These are phyloP conservation scores for Tipula helvola DNA, from an alignment of 2,888 invertebrate genomes.

Conservation along the genomic window DNA sequence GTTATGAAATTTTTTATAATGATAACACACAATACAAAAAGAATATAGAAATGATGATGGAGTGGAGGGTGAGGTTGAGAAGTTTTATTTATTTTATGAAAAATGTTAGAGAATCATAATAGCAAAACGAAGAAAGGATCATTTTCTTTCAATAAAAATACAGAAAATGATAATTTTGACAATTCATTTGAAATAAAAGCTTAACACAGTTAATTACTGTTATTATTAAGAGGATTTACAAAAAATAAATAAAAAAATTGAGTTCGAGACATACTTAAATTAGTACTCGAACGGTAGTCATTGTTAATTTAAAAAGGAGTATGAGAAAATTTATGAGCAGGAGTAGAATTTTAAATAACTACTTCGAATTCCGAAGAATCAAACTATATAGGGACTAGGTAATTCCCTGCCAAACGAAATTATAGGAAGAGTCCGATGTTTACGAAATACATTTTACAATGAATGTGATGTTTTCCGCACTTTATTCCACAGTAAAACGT, in stretches of 20 bases:
- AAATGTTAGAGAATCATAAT: neutral
- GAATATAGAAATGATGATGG: neutral
- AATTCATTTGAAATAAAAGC: neutral
- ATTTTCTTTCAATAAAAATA: neutral
- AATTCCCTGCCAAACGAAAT: too few relatives aligned
- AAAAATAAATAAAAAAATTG: neutral
- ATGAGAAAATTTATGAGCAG: neutral
- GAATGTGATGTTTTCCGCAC: too few relatives aligned
- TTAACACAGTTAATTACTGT: neutral
- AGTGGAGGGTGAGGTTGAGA: neutral
- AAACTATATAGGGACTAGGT: too few relatives aligned
- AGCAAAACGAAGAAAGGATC: neutral
- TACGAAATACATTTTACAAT: too few relatives aligned
- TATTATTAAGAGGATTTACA: neutral
- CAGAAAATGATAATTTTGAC: neutral
- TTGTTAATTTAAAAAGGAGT: neutral
- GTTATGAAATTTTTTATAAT: neutral
- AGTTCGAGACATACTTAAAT: neutral
- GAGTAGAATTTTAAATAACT: too few relatives aligned
- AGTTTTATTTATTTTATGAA: neutral
- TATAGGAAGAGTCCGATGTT: too few relatives aligned
- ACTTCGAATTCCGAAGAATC: too few relatives aligned
- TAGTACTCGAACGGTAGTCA: neutral
- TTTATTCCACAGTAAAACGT: too few relatives aligned
- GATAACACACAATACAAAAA: neutral